Conservation (phyloP, 2,797 vertebrate genomes). For the Rallus crepitans region DNA sequence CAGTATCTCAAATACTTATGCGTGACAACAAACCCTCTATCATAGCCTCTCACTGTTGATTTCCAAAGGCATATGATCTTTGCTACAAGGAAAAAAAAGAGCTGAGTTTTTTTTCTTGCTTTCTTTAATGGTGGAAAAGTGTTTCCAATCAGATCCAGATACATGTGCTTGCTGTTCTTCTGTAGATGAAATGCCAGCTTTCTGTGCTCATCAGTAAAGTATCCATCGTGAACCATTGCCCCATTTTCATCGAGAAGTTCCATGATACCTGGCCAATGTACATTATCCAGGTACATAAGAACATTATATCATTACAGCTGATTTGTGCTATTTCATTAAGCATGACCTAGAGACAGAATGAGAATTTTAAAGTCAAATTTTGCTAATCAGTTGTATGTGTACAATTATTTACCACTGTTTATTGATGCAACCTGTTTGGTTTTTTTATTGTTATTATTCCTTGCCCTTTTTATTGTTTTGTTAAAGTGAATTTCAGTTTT, state of each 20-base stretch:
- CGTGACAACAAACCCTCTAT: neutral
- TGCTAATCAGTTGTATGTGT: neutral
- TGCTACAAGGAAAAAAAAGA: neutral
- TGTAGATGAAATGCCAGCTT: neutral
- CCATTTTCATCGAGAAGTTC: neutral
- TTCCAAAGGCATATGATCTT: neutral
- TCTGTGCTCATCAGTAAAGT: neutral
- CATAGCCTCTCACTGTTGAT: neutral
- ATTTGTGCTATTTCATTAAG: neutral
- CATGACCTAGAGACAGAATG: neutral
- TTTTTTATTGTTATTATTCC: neutral
- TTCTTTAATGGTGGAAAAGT: neutral
- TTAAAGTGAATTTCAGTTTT: neutral
- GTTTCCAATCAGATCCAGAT: neutral
- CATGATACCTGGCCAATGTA: neutral
- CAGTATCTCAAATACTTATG: neutral
- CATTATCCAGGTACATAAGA: neutral
- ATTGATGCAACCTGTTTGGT: neutral
- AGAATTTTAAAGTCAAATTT: neutral
- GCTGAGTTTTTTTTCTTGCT: neutral
- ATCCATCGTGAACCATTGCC: neutral
- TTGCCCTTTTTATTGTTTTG: constrained; percentile 50
- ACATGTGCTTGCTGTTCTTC: neutral
- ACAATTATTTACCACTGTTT: neutral
- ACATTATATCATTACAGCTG: neutral